Conservation (phyloP, 2,797 vertebrate genomes). For the Trichosurus vulpecula region DNA sequence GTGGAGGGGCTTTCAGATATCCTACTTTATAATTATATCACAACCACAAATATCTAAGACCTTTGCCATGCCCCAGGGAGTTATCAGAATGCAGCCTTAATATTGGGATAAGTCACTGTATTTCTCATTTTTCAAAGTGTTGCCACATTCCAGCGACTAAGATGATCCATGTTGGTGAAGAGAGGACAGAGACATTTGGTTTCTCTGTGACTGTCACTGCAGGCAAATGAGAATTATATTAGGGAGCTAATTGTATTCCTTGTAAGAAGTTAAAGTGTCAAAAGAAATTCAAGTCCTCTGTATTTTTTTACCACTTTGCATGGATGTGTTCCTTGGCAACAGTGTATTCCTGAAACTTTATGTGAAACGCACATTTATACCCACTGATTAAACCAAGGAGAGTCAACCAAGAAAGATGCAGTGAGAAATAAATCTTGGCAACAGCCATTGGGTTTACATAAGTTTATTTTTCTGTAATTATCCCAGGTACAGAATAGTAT, state of each 20-base stretch:
- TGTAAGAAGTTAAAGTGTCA: conserved; percentile 52
- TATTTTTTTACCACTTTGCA: conserved; percentile 58
- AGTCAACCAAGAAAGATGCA: conserved; percentile 61
- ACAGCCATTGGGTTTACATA: conserved; percentile 48
- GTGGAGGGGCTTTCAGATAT: not conserved
- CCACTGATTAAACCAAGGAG: conserved; percentile 74
- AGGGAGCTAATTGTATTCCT: conserved; percentile 57
- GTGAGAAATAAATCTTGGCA: conserved; percentile 63
- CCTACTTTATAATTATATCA: not conserved
- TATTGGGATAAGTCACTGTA: not conserved
- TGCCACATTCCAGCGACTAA: conserved; percentile 48
- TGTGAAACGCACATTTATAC: conserved; percentile 68
- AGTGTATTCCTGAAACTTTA: conserved; percentile 65
- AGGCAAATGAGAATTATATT: conserved; percentile 47
- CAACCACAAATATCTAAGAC: not conserved
- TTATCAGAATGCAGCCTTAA: not conserved
- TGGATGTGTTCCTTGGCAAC: conserved; percentile 52
- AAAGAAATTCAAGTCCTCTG: conserved; percentile 49
- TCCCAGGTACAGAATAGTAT: conserved; percentile 48
- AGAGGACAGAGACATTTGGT: not conserved
- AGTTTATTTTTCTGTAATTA: conserved; percentile 73
- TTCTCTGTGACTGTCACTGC: conserved; percentile 22
- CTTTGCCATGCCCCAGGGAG: not conserved
- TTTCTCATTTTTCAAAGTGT: conserved; percentile 50
- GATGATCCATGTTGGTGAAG: conserved; percentile 38